Percentiles rank a stretch among this genome's conserved stretches.
phyloP scores from a whole-genome alignment of 2,113 vertebrate genomes.

The Candoia aspera region DNA sequence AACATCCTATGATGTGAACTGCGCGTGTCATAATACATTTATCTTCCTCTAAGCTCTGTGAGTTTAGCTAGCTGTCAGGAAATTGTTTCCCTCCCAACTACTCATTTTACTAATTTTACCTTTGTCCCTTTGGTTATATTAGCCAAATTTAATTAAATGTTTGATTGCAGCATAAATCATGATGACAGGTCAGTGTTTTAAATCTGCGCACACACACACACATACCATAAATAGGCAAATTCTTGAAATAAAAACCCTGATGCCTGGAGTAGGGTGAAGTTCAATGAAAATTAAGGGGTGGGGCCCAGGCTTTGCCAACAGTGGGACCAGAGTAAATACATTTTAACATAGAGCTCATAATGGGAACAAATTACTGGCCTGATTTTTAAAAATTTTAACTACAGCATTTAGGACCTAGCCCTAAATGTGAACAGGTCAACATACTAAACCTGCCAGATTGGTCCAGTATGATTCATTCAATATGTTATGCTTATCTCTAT shows the following conservation, averaged over 20 bases:
- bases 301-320: too few species aligned
- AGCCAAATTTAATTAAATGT: background rate
- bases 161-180: background rate
- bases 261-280: background rate
- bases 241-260: background rate
- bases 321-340: background rate
- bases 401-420: background rate
- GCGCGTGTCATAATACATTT: background rate
- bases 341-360: background rate
- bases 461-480: background rate
- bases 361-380: background rate
- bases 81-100: background rate
- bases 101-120: background rate
- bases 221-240: background rate
- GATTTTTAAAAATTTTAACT: background rate
- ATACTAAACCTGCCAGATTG: background rate
- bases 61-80: background rate
- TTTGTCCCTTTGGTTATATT: background rate
- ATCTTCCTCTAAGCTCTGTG: background rate
- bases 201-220: background rate
- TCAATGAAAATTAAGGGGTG: background rate
- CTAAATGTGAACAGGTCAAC: background rate
- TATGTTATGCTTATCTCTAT: background rate
- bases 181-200: background rate
- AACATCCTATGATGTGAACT: background rate